phyloP scores from a whole-genome alignment of 2,888 invertebrate species.

The Malthinus seriepunctatus region DNA sequence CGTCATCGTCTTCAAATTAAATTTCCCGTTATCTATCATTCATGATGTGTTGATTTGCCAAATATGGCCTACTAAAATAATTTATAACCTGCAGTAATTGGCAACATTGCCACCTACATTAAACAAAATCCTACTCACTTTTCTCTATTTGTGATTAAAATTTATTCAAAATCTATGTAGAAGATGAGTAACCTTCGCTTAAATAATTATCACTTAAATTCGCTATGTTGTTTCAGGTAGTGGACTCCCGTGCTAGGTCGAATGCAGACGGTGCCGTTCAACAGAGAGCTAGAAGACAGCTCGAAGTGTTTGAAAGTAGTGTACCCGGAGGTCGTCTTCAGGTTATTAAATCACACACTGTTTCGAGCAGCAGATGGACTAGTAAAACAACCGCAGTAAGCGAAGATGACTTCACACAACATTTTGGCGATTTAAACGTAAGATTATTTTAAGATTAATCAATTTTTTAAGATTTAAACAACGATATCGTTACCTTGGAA shows the following conservation, averaged over 20 bases:
- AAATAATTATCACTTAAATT: slow-evolving; percentile 38
- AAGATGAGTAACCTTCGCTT: slow-evolving; percentile 40
- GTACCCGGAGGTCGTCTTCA: slow-evolving; percentile 70
- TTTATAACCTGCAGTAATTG: slow-evolving; percentile 23
- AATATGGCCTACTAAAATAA: slow-evolving; percentile 28
- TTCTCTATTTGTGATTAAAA: slow-evolving; percentile 22
- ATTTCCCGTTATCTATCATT: slow-evolving; percentile 23
- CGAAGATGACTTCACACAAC: slow-evolving; percentile 30
- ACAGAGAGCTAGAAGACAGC: slow-evolving; percentile 59
- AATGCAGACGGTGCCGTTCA: slow-evolving; percentile 58
- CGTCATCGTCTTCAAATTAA: slow-evolving; percentile 10
- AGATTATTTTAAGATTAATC: slow-evolving; percentile 10
- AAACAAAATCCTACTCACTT: slow-evolving; percentile 25
- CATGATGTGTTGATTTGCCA: slow-evolving; percentile 21
- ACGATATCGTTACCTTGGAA: no score
- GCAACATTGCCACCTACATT: slow-evolving; percentile 26
- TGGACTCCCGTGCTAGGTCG: slow-evolving; percentile 59
- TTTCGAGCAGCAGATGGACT: slow-evolving; percentile 49
- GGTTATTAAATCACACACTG: slow-evolving; percentile 67
- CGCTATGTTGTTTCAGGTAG: slow-evolving; percentile 54
- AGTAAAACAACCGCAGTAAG: slow-evolving; percentile 28
- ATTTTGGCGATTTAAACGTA: slow-evolving; percentile 52
- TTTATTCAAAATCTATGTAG: slow-evolving; percentile 28
- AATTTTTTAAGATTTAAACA: no score
- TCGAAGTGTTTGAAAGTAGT: slow-evolving; percentile 73